phyloP scores from a whole-genome alignment of 2,888 invertebrate species.

The Melikaiella ostensackeni region DNA sequence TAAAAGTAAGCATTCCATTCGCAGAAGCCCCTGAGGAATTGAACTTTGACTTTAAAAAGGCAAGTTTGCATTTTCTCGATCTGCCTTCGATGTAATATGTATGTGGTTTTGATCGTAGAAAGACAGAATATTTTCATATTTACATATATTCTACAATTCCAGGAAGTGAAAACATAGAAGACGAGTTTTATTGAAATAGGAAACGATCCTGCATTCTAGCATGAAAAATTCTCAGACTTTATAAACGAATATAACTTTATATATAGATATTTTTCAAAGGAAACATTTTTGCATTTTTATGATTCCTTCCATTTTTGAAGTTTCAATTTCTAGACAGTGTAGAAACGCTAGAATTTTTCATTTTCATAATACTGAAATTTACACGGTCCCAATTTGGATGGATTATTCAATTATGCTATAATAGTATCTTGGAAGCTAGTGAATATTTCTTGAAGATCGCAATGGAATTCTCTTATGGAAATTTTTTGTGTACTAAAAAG shows the following conservation, averaged over 20 bases:
- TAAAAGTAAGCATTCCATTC: constrained; percentile 1
- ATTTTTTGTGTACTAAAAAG: no score
- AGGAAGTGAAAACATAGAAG: not conserved
- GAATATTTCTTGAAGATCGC: no score
- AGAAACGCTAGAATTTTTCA: no score
- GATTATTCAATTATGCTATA: no score
- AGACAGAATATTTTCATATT: constrained; percentile 21
- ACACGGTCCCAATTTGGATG: no score
- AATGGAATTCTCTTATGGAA: no score
- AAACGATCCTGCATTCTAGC: not conserved
- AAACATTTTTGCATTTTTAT: not conserved
- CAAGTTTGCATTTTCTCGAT: constrained; percentile 19
- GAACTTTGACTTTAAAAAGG: constrained; percentile 4
- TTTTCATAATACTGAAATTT: no score
- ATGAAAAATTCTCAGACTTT: not conserved
- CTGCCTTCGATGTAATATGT: constrained; percentile 2
- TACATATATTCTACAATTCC: not conserved
- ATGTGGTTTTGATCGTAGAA: not conserved
- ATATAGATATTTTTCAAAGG: not conserved
- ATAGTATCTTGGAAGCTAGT: no score
- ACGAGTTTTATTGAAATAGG: not conserved
- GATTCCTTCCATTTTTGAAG: not conserved
- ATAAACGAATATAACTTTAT: not conserved
- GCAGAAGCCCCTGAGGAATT: not conserved
- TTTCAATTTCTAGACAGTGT: no score